Base-by-base conservation (phyloP, 1,140 invertebrate genomes). In the Oncopodura yosiiana region DNA sequence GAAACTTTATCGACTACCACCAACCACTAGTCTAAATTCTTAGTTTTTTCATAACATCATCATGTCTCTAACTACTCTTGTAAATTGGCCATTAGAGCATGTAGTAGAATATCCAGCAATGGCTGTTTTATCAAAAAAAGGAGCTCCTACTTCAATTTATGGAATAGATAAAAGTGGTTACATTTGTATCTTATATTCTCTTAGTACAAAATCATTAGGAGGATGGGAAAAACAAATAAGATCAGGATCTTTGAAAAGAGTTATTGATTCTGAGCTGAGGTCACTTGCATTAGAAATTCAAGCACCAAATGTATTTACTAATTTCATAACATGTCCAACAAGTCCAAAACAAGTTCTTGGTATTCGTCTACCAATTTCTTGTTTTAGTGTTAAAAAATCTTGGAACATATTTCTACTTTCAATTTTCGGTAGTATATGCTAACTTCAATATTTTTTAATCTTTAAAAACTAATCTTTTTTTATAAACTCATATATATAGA, bases 381-480 rank as follows among this genome's bases (percentile, higher is more conserved):
- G 94, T 3, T 82, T 96, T 75, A 84, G 95, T 44, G 83, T 96
- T n/a, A 97, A 96, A 69, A 95, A 95, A n/a, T 72, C 74, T 96
- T 71, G 92, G 93, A 66, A 87, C 88, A 72, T 94, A 93, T 70
- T 96, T 96, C 72, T 87, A 87, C 38, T 95, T 95, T 73, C 92
- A 96, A 75, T 86, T 92, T 54, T 83, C 85, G 77, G 86, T 89
- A 71, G 5, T 30, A n/a, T n/a, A n/a, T 18, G 6, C 6, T 5
- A 38, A 53, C 14, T 44, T n/a, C 19, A 29, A 9, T 23, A 23
- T 19, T 27, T 11, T 32, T 9, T 30, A 30, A n/a, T 19, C 9
- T 18, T 23, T 9, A 19, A 21, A 27, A 6, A 3, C 43, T 4
- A 4, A 18, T 3, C 26, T 19, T 1, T 18, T 27, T 2, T 18